Evolutionary conservation across 1,140 invertebrate species (phyloP), one percentile per base, ranked within the genome.

Genomic region (Coenobita brevimanus): DNA sequence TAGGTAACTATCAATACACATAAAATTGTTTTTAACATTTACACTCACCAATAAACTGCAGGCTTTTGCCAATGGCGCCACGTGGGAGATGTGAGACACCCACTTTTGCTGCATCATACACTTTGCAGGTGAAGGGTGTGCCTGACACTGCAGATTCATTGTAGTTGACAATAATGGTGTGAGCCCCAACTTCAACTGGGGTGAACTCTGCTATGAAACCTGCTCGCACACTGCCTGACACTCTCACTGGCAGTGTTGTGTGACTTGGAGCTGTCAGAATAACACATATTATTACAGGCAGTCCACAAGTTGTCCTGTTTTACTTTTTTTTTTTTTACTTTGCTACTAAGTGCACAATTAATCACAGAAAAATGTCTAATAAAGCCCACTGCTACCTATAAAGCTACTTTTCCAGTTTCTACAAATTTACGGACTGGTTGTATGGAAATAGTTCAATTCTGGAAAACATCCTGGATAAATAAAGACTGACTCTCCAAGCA

Each of bases 141-240:
- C 97, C 97, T 92, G 97, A 95, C 21, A 98, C 96, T 8, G 96
- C 95, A 91, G 97, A 95, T 27, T 96, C 97, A 92, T 98, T 98
- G 92, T 98, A 98, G 92, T 97, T 97, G 50, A 98, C 96, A 83
- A 95, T 96, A 60, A 99, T 95, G 60, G 95, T 95, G 92, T 99
- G 97, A 0, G 96, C 95, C 79, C 98, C 98, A 57, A 99, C 97
- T 92, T 96, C 95, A 82, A 94, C 94, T 33, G 98, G 97, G 54
- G 96, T 97, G 92, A 98, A 99, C 92, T 98, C 97, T 33, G 97
- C 97, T 0, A 96, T 96, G 90, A 98, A 97, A 13, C 97, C 97
- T 89, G 84, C 75, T 91, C 96, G 95, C 67, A 97, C 95, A 92
- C 97, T 96, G 38, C 97, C 97, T 4, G 96, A 97, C n/a, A 98